Evolutionary conservation across 2,888 invertebrate genomes (phyloP).

Genomic region (Heliothis peltigera): DNA sequence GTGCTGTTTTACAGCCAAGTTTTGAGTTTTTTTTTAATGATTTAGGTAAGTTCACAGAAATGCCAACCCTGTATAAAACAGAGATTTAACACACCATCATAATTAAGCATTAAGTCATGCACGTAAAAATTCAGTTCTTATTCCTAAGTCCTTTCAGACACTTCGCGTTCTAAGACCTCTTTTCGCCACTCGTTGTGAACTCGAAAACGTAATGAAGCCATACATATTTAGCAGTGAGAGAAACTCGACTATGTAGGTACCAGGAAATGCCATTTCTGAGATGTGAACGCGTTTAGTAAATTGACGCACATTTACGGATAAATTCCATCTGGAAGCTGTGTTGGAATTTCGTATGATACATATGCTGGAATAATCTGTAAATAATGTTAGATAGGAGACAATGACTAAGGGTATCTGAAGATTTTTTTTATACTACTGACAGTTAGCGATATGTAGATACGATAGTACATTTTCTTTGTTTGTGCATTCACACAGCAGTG

Average conservation of each 20-base stretch:
- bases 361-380: not conserved
- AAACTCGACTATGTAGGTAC: conserved; percentile 34
- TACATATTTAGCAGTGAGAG: conserved; percentile 54
- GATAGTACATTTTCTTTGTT: too few relatives aligned
- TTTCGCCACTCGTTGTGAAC: conserved; percentile 29
- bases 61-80: not conserved
- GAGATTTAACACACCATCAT: conserved; percentile 4
- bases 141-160: conserved; percentile 6
- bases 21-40: too few relatives aligned
- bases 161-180: conserved; percentile 27
- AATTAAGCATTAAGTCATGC: conserved; percentile 24
- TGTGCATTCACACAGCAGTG: too few relatives aligned
- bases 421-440: too few relatives aligned
- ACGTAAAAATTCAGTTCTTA: conserved; percentile 37
- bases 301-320: conserved; percentile 48
- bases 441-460: too few relatives aligned
- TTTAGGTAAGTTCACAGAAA: too few relatives aligned
- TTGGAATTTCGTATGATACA: not conserved
- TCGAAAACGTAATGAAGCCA: conserved; percentile 51
- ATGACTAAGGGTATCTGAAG: too few relatives aligned
- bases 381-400: too few relatives aligned
- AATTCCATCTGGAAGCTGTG: conserved; percentile 31
- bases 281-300: conserved; percentile 60
- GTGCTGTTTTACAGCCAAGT: too few relatives aligned
- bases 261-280: conserved; percentile 47